A percentile compares a stretch with the other conserved stretches of the same genome.
Conservation (phyloP, 1,140 invertebrate species). For the Subanguina moxae region DNA sequence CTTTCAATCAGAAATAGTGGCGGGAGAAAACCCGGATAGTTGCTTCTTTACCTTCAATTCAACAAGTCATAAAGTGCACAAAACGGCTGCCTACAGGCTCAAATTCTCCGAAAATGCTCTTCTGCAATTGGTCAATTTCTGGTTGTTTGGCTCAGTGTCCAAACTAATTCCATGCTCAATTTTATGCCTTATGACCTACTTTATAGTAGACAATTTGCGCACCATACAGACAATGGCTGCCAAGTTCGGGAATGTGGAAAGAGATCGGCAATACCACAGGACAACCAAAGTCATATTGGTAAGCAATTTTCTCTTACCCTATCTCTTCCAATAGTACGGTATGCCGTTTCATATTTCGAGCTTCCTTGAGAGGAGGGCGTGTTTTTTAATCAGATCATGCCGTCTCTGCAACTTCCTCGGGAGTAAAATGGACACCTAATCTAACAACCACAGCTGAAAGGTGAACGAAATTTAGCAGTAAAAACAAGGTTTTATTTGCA, state of each 20-base stretch:
- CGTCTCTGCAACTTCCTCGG: too few relatives aligned
- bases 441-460: too few relatives aligned
- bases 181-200: slow-evolving; percentile 44
- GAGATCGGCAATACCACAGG: slow-evolving; percentile 45
- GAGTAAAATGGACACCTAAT: too few relatives aligned
- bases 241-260: slow-evolving; percentile 35
- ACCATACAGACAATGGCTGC: slow-evolving; percentile 36
- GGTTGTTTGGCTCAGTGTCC: slow-evolving; percentile 43
- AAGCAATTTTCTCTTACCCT: slow-evolving; percentile 15
- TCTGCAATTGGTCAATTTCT: slow-evolving; percentile 42
- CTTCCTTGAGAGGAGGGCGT: too few relatives aligned
- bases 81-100: slow-evolving; percentile 13
- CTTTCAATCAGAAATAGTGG: slow-evolving; percentile 42
- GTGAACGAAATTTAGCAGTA: too few relatives aligned
- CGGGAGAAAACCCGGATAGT: slow-evolving; percentile 18
- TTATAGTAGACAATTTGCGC: slow-evolving; percentile 40
- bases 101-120: slow-evolving; percentile 16
- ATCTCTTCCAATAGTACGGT: too few relatives aligned
- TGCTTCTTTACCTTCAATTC: neutral
- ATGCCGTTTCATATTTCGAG: too few relatives aligned
- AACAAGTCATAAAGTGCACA: neutral
- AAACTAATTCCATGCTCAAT: slow-evolving; percentile 47
- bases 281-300: slow-evolving; percentile 52
- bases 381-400: too few relatives aligned
- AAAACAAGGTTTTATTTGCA: too few relatives aligned